A percentile compares a stretch with the other conserved stretches of the same genome.
These are phyloP conservation scores for Hapalemur alaotrensis DNA, from an alignment of 2,797 vertebrate species.

Conservation along the genomic window DNA sequence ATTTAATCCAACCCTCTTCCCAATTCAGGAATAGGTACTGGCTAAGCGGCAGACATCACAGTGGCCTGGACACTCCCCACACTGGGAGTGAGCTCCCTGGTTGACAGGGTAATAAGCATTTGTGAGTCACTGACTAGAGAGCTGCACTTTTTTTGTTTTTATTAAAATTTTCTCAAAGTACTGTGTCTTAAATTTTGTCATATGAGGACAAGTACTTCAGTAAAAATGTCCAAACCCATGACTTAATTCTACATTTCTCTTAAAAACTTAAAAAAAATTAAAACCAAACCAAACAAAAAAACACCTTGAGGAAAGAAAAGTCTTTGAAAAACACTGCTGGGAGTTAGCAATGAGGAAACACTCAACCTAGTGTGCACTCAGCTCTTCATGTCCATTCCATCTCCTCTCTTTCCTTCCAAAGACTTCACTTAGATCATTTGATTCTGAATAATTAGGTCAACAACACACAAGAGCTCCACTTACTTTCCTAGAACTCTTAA, in stretches of 20 bases:
- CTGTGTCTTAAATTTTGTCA: neutral
- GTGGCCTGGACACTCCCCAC: neutral
- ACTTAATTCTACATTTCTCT: neutral
- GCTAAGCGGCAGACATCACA: neutral
- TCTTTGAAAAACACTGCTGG: neutral
- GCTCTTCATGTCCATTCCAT: accelerated
- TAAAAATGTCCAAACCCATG: neutral
- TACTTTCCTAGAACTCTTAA: neutral
- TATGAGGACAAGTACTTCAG: neutral
- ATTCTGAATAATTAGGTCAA: neutral
- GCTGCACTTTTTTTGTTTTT: neutral
- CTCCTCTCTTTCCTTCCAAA: neutral
- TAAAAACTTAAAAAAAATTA: neutral
- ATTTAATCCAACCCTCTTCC: neutral
- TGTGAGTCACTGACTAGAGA: neutral
- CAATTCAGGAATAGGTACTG: neutral
- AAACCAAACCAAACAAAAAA: neutral
- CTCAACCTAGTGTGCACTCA: accelerated
- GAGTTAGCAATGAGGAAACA: neutral
- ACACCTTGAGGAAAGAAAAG: neutral
- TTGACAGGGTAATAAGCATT: too few relatives aligned
- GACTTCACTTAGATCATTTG: neutral
- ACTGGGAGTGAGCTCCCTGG: neutral
- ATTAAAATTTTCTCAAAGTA: neutral
- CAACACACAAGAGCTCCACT: neutral